These are phyloP conservation scores for Lithophane socia DNA, from an alignment of 2,888 invertebrate genomes.

Conservation along the genomic window DNA sequence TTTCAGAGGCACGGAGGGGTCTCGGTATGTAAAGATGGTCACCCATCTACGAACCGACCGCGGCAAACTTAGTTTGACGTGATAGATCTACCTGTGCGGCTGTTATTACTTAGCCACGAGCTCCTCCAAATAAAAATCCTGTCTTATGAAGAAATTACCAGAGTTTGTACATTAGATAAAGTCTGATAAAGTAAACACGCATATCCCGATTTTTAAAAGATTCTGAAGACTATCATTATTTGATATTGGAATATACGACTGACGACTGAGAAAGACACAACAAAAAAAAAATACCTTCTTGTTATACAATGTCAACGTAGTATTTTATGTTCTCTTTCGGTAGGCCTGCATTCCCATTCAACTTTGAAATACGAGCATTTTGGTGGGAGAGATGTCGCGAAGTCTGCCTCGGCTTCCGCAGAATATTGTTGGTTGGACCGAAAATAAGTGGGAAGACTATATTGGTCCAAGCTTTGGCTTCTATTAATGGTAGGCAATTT, in stretches of 20 bases:
- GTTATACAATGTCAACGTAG: neutral
- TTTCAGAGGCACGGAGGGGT: no score
- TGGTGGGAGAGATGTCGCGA: slow-evolving; percentile 83
- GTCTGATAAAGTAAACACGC: no score
- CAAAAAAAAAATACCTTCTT: neutral
- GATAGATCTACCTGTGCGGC: no score
- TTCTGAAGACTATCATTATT: neutral
- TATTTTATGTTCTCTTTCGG: neutral
- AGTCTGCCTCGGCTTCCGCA: slow-evolving; percentile 70
- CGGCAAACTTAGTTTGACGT: no score
- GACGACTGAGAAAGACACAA: neutral
- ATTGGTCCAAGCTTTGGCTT: slow-evolving; percentile 77
- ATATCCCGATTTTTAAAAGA: neutral
- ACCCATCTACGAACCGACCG: no score
- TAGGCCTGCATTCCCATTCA: slow-evolving; percentile 73
- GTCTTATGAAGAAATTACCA: no score
- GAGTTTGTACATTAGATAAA: no score
- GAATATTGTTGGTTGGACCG: slow-evolving; percentile 79
- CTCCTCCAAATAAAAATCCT: no score
- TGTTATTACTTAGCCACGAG: no score
- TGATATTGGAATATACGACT: neutral
- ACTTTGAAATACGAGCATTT: slow-evolving; percentile 75
- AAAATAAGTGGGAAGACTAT: slow-evolving; percentile 75
- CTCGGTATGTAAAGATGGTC: no score
- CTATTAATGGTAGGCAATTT: slow-evolving; percentile 73